Percentiles rank a stretch among this genome's conserved stretches.
Conservation (phyloP, 2,113 vertebrate genomes). For the Symphodus melops region DNA sequence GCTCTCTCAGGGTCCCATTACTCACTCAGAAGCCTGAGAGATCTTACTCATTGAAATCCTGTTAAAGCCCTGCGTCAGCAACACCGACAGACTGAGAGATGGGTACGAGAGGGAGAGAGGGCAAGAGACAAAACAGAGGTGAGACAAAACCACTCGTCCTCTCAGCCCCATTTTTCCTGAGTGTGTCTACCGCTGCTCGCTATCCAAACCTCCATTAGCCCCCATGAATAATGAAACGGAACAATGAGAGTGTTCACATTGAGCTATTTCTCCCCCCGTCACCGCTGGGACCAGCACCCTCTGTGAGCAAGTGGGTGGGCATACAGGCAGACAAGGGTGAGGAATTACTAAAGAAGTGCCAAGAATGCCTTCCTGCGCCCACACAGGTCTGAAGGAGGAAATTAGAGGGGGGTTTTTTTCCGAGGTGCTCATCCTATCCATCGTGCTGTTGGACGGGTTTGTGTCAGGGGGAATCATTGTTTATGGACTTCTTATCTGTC, state of each 20-base stretch:
- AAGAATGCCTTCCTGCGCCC: conserved; percentile 10
- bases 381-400: conserved; percentile 26
- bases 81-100: conserved; percentile 32
- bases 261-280: conserved; percentile 24
- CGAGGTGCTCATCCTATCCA: conserved; percentile 15
- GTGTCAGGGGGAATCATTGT: conserved; percentile 35
- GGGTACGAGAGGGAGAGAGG: conserved; percentile 19
- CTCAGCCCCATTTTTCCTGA: conserved; percentile 53
- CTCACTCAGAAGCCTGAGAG: conserved; percentile 67
- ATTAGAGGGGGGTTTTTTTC: conserved; percentile 36
- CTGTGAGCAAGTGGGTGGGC: conserved; percentile 46
- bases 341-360: conserved; percentile 37
- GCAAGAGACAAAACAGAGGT: conserved; percentile 59
- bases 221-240: conserved; percentile 75
- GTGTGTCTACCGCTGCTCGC: conserved; percentile 29
- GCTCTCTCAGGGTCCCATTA: conserved; percentile 70
- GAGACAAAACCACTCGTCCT: conserved; percentile 62
- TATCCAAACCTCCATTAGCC: conserved; percentile 76
- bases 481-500: conserved; percentile 56
- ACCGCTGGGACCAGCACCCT: conserved; percentile 38
- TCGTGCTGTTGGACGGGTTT: conserved; percentile 31
- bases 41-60: conserved; percentile 71
- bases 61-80: conserved; percentile 71
- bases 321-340: conserved; percentile 28
- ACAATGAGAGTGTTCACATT: conserved; percentile 64